Evolutionary conservation across 2,797 vertebrate species (phyloP), one percentile per base, ranked within the genome.

Genomic region (Acropternis orthonyx): DNA sequence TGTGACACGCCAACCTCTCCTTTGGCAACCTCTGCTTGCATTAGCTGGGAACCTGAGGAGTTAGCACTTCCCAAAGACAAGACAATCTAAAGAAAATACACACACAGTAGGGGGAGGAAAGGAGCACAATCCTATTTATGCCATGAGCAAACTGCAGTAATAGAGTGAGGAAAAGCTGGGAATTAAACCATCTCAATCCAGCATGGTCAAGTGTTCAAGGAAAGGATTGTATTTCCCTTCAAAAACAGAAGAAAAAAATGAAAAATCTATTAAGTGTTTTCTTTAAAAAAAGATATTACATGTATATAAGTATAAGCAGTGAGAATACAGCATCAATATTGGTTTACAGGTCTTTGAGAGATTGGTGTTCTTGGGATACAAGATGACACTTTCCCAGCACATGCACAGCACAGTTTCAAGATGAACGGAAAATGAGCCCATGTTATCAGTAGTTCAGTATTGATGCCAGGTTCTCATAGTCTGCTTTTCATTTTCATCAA

Each of bases 401-500:
- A 49, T 76, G 51, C 44, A 63, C 17, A 71, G 55, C 77, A 37
- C 49, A 66, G 43, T 26, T 66, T 85, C 56, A 67, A 56, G 41
- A 75, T 63, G 37, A 93, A 84, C 56, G 59, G 62, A 80, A 95
- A 90, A 90, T 51, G 22, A 82, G 80, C 95, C 49, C 44, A 6
- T 10, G 22, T 68, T 93, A 92, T 79, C 77, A 71, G 67, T 52
- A 73, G 62, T n/a, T 93, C 83, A 71, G 32, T 61, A 81, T 55
- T 30, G 26, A 73, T 49, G 34, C 61, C 76, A 92, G 85, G 54
- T 94, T 93, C 69, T 95, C 39, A 32, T 12, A 78, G 69, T 44
- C 66, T 90, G 88, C 43, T 95, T 94, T 89, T 86, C 79, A 89
- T 95, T 96, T 94, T 88, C 92, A 81, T 89, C 51, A 85, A 91